Base-by-base conservation (phyloP, 2,797 vertebrate species). In the Bufotes viridis region DNA sequence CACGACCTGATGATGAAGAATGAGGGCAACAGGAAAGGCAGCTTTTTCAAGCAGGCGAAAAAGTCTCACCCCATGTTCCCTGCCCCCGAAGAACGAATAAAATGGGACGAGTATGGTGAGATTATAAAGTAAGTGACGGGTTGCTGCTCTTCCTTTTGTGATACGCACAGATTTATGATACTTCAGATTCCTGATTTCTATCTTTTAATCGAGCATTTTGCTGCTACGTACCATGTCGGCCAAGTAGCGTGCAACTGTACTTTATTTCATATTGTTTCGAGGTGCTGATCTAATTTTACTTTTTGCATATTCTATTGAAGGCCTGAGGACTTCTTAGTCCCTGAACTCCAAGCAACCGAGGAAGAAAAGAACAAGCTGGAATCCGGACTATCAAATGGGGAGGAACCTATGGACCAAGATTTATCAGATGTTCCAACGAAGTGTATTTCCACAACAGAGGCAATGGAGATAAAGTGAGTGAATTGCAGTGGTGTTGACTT, bases 1-100 rank as follows among this genome's bases (percentile, higher is more conserved):
- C 98, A 99, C 74, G 98, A 99, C 93, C 93, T 99, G 92, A 99
- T 99, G 98, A 99, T 99, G 98, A 99, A 99, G 93, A 96, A 96
- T 0, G 98, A 99, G 93, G 97, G 98, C 0, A 97, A 93, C 90
- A 96, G 98, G 12, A 99, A 99, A 92, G 98, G 98, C 91, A 97
- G 98, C 82, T 99, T 99, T 95, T 99, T 99, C 95, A 99, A 99
- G 92, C 98, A 99, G 92, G 98, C 98, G 53, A 99, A 99, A 90
- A 99, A 99, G 90, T 98, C 98, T 4, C 99, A 99, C 18, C 98
- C 98, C 0, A 99, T 99, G 98, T 99, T 98, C 91, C 98, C 98
- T n/a, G 93, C 96, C 2, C 97, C 98, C 1, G 98, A 99, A 92
- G 98, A 99, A 91, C 96, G 98, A 90, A 97, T 99, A 92, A 99